Conservation (phyloP, 2,113 vertebrate species). For the Phrynocephalus versicolor region DNA sequence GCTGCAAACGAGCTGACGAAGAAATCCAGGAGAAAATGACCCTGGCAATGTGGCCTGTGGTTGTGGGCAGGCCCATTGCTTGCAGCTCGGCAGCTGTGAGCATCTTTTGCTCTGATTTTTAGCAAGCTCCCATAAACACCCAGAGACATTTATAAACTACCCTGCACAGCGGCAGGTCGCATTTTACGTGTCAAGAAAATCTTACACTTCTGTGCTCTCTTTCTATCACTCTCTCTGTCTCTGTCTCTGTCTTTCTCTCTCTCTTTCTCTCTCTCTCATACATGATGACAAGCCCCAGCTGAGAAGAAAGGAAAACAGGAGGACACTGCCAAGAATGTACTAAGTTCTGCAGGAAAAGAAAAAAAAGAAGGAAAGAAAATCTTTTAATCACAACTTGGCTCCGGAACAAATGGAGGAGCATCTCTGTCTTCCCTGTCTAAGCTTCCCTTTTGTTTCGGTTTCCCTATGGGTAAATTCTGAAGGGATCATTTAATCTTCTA, state of each 20-base stretch:
- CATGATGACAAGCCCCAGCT: constrained; percentile 63
- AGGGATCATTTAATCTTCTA: constrained; percentile 44
- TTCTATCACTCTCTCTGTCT: not conserved
- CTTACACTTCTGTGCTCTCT: constrained; percentile 53
- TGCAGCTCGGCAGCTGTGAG: not conserved
- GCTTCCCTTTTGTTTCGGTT: constrained; percentile 60
- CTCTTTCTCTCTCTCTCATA: constrained; percentile 39
- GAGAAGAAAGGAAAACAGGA: constrained; percentile 64
- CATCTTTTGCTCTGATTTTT: constrained; percentile 48
- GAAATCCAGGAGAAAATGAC: too few species aligned
- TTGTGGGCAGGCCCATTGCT: too few species aligned
- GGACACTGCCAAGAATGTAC: constrained; percentile 67
- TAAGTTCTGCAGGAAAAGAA: constrained; percentile 51
- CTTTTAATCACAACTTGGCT: constrained; percentile 66
- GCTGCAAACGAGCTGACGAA: too few species aligned
- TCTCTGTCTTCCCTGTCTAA: constrained; percentile 52
- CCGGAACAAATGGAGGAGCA: constrained; percentile 63
- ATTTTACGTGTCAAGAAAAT: constrained; percentile 61
- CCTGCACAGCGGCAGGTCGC: constrained; percentile 61
- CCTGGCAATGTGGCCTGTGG: too few species aligned
- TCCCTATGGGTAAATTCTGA: constrained; percentile 59
- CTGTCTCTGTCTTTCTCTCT: too few species aligned
- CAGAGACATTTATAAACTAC: constrained; percentile 50
- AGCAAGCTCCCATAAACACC: constrained; percentile 51
- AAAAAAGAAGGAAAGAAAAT: constrained; percentile 53